Base-by-base conservation (phyloP, 2,888 invertebrate species). In the Drosophila leonis region DNA sequence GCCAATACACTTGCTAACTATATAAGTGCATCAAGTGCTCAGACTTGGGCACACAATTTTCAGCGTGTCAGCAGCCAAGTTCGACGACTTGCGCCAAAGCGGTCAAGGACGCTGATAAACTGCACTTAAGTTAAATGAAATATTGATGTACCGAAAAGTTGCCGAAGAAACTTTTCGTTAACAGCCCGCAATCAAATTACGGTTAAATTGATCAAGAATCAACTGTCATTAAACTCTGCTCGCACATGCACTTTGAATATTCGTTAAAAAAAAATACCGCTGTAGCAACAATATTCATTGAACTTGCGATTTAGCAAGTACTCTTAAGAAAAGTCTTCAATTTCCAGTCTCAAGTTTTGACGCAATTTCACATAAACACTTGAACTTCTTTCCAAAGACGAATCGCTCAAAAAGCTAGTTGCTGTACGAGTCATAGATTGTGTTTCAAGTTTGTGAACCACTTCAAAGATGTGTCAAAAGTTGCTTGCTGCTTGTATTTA, bases 1-100 rank as follows among this genome's bases (percentile, higher is more conserved):
- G 79, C 39, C 67, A 65, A 57, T 60, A 15, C 31, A 75, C 71
- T 79, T 71, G 71, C 67, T 51, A 64, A 51, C 41, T 59, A 18
- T 33, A 37, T 61, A 46, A 37, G n/a, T 51, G 33, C 41, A 46
- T 52, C 52, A 35, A 42, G 35, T 51, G 39, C 62, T 39, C 33
- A 33, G 31, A 29, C 65, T 37, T 46, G 27, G 20, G 37, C 10
- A 59, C 41, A 57, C 54, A 68, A 64, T 41, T 76, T 51, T 42
- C 52, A 39, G 44, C 39, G 52, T 61, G 67, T 62, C 57, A 62
- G 79, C 79, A 71, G 60, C 67, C 57, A 57, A 48, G 72, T 75
- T 67, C 64, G 49, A 71, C 42, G 59, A 70, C 65, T 65, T 64
- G 65, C 20, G 48, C n/a, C 29, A 35, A 39, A 33, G 29, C 39